Percentiles rank a stretch among this genome's conserved stretches.
Conservation (phyloP, 2,797 vertebrate species). For the Crenichthys baileyi region DNA sequence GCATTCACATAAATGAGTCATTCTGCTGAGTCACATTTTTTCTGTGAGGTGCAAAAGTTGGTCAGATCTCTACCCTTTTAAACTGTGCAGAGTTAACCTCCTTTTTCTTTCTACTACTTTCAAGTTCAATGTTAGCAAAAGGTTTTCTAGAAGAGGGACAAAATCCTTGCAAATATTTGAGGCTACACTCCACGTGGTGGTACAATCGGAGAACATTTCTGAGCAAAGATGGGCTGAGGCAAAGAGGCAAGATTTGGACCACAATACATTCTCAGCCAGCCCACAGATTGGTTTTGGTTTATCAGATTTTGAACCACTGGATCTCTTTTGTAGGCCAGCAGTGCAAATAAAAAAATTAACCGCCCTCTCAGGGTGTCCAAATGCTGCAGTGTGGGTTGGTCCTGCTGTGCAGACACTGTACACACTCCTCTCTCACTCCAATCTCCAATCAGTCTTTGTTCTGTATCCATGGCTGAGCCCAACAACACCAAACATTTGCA, state of each 20-base stretch:
- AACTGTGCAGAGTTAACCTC: background rate
- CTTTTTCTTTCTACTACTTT: background rate
- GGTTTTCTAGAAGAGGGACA: background rate
- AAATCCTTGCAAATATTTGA: conserved; percentile 22
- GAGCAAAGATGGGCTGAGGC: conserved; percentile 19
- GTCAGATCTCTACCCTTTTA: conserved; percentile 13
- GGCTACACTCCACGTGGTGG: conserved; percentile 16
- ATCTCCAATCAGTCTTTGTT: background rate
- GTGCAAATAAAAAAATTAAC: conserved; percentile 52
- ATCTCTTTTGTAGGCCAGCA: conserved; percentile 33
- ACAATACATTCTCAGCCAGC: conserved; percentile 38
- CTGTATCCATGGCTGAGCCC: too few relatives aligned
- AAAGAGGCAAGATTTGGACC: conserved; percentile 45
- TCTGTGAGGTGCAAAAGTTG: conserved; percentile 32
- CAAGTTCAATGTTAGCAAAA: background rate
- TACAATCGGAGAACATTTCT: conserved; percentile 33
- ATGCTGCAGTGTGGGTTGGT: conserved; percentile 22
- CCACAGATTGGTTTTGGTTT: conserved; percentile 58
- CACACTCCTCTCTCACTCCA: conserved; percentile 25
- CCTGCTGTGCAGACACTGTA: conserved; percentile 43
- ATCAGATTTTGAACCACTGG: conserved; percentile 53
- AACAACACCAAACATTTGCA: too few relatives aligned
- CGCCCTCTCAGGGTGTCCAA: conserved; percentile 27
- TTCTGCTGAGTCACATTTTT: conserved; percentile 62
- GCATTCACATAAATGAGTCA: conserved; percentile 63